Evolutionary conservation across 2,113 vertebrate genomes (phyloP), one percentile per base, ranked within the genome.

Genomic region (Progne subis): DNA sequence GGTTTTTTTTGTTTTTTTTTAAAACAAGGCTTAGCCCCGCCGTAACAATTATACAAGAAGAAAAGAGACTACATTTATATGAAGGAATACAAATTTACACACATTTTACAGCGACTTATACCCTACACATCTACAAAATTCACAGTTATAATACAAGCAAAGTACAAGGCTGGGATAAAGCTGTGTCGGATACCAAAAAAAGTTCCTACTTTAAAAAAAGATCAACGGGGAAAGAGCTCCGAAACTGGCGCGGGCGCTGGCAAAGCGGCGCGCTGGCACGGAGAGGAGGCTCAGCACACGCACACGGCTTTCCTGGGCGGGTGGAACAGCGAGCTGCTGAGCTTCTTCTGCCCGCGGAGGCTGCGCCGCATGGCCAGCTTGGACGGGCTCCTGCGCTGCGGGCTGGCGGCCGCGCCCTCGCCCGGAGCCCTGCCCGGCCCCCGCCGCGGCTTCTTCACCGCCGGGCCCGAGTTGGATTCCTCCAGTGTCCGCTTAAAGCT

Each of bases 91-190:
- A 98, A 98, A 98, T 98, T 97, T 98, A 98, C 96, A 98, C 97
- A 98, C 97, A 98, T 98, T 97, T 98, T 98, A 98, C 94, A 98
- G 95, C 87, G 94, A 98, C 96, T 96, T 90, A 94, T 95, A 97
- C 81, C 95, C 98, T 98, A 98, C 94, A 98, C 93, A 97, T 95
- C 98, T 98, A 98, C 94, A 98, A 98, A 98, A 98, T 98, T 98
- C 98, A 98, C 98, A 98, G 95, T 97, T 98, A 98, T 97, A 96
- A 97, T 98, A 98, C 98, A 98, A 97, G 96, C 88, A 96, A 97
- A 97, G 72, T 93, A 98, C 93, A 91, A 98, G 96, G 97, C 92
- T 28, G 97, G 83, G 82, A 95, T 96, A 98, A 98, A 98, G 97
- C 86, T 95, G 96, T 95, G 96, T 57, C 77, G 7, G 69, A 97